Evolutionary conservation across 2,113 vertebrate genomes (phyloP).

Genomic region (Trogon melanurus): DNA sequence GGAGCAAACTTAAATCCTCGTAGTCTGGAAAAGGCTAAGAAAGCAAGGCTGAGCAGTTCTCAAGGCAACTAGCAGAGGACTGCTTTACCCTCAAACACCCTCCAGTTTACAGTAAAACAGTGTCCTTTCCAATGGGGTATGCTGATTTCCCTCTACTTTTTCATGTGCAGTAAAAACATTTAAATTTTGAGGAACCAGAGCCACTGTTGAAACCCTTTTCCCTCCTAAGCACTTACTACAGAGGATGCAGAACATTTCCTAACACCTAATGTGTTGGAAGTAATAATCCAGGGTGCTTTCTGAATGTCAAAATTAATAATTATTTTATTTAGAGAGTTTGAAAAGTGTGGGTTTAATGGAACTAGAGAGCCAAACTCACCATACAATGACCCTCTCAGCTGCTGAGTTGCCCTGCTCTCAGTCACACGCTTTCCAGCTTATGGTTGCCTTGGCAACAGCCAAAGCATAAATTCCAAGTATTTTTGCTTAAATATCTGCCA

Average conservation of each 20-base stretch:
- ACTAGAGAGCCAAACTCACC: conserved; percentile 13
- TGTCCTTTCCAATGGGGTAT: background rate
- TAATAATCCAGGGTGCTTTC: background rate
- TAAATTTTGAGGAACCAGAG: background rate
- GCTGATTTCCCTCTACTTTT: background rate
- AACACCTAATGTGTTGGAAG: conserved; percentile 49
- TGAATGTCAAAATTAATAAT: conserved; percentile 52
- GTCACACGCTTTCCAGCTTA: conserved; percentile 46
- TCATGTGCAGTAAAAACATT: background rate
- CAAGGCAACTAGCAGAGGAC: background rate
- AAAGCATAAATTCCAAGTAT: conserved; percentile 66
- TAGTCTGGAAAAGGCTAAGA: background rate
- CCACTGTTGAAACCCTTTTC: background rate
- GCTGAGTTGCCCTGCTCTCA: conserved; percentile 59
- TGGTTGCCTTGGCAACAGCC: conserved; percentile 69
- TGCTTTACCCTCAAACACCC: background rate
- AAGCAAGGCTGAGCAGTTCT: background rate
- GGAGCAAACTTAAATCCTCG: background rate
- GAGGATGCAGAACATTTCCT: conserved; percentile 40
- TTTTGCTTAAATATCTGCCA: conserved; percentile 64
- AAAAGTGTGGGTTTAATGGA: conserved; percentile 58
- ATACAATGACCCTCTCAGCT: conserved; percentile 55
- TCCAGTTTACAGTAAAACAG: background rate
- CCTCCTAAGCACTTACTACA: background rate
- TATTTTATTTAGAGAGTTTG: conserved; percentile 42